phyloP scores from a whole-genome alignment of 2,113 vertebrate genomes.

The Hemiprocne comata region DNA sequence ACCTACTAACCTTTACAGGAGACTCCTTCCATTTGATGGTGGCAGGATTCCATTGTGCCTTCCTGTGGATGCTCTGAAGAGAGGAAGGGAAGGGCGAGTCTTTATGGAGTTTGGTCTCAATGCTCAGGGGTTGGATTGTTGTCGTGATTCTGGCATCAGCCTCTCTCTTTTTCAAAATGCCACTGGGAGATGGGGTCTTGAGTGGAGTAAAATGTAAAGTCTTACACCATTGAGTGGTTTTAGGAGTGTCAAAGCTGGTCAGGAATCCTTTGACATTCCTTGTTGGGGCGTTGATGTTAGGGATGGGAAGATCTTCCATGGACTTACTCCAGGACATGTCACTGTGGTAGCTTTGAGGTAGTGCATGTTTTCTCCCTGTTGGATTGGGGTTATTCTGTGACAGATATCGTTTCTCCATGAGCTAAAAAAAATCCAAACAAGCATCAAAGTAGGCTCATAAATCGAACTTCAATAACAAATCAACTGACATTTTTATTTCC shows the following conservation, averaged over 20 bases:
- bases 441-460: neutral
- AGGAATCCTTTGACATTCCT: neutral
- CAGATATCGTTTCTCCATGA: neutral
- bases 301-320: conserved; percentile 59
- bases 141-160: neutral
- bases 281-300: neutral
- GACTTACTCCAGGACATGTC: conserved; percentile 61
- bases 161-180: neutral
- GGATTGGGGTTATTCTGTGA: neutral
- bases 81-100: neutral
- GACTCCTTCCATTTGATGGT: neutral
- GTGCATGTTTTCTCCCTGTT: neutral
- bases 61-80: neutral
- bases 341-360: neutral
- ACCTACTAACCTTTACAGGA: conserved; percentile 34
- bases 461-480: neutral
- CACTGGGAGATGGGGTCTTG: neutral
- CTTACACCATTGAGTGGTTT: neutral
- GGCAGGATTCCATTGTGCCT: neutral
- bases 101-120: neutral
- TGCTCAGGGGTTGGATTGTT: neutral
- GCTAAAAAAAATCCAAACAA: neutral
- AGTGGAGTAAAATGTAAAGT: neutral
- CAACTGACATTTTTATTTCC: neutral
- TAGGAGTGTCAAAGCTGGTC: neutral